phyloP scores from a whole-genome alignment of 2,888 invertebrate genomes.

The Asteroscopus sphinx region DNA sequence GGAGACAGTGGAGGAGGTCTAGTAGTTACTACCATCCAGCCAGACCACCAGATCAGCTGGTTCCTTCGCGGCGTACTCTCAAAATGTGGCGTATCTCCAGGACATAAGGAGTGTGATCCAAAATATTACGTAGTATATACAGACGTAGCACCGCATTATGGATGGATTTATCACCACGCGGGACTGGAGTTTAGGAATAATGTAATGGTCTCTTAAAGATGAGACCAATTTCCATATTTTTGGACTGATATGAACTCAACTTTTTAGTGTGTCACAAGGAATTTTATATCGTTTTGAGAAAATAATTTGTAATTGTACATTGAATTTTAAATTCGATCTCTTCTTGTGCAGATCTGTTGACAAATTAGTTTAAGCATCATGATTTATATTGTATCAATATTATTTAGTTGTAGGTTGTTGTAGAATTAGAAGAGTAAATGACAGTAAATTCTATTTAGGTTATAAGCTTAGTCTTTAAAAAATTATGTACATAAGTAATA shows the following conservation, averaged over 20 bases:
- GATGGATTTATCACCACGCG: conserved; percentile 82
- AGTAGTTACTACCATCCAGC: conserved; percentile 76
- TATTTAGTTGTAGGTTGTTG: background rate
- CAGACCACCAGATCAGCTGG: conserved; percentile 80
- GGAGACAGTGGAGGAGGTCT: conserved; percentile 92
- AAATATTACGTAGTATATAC: conserved; percentile 79
- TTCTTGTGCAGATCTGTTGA: background rate
- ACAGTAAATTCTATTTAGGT: too few species aligned
- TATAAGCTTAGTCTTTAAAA: too few species aligned
- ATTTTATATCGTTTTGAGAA: background rate
- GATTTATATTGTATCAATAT: conserved; percentile 1
- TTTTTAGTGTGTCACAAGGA: conserved; percentile 10
- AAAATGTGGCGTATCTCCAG: conserved; percentile 75
- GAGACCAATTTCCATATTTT: background rate
- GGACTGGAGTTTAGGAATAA: conserved; percentile 72
- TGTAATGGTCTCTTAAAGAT: conserved; percentile 42
- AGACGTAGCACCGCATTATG: conserved; percentile 81
- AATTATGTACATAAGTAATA: too few species aligned
- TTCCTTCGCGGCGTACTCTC: conserved; percentile 82
- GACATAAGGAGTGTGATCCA: conserved; percentile 72
- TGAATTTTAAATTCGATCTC: background rate
- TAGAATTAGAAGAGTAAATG: background rate
- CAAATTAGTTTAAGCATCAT: background rate
- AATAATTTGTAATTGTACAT: background rate
- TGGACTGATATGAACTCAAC: background rate